Percentiles rank a stretch among this genome's conserved stretches.
These are phyloP conservation scores for Drosophila tani DNA, from an alignment of 1,140 invertebrate genomes.

Conservation along the genomic window DNA sequence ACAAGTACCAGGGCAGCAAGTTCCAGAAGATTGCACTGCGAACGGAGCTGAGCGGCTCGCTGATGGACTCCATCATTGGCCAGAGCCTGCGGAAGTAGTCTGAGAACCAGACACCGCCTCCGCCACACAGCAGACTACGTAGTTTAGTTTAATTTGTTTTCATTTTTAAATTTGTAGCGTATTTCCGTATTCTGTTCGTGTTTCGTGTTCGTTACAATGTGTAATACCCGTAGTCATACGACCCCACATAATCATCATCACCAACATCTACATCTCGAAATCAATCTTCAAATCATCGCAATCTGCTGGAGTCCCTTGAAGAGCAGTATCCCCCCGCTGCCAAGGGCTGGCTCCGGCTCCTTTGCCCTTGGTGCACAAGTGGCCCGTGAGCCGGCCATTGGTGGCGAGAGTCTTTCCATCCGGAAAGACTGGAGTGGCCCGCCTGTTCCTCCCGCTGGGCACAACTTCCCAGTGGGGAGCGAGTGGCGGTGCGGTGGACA, in stretches of 20 bases:
- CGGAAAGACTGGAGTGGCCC: constrained; percentile 21
- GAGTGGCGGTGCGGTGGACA: constrained; percentile 47
- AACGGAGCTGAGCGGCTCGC: constrained; percentile 86
- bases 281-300: constrained; percentile 4
- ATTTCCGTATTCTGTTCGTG: constrained; percentile 57
- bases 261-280: constrained; percentile 32
- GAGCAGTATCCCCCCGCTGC: constrained; percentile 8
- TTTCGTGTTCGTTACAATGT: constrained; percentile 52
- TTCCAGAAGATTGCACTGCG: constrained; percentile 87
- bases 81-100: constrained; percentile 49
- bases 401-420: constrained; percentile 21
- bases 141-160: constrained; percentile 79
- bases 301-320: constrained; percentile 31
- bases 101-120: not conserved
- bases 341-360: constrained; percentile 29
- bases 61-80: constrained; percentile 77
- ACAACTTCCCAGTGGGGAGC: constrained; percentile 21
- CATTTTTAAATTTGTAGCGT: constrained; percentile 70
- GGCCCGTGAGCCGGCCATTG: constrained; percentile 26
- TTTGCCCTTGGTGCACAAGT: constrained; percentile 24
- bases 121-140: not conserved
- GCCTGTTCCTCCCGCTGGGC: constrained; percentile 27
- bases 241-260: constrained; percentile 26
- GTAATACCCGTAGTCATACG: constrained; percentile 11
- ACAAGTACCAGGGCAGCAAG: constrained; percentile 87